These are phyloP conservation scores for Eurystomus gularis DNA, from an alignment of 2,113 vertebrate genomes.

Conservation along the genomic window DNA sequence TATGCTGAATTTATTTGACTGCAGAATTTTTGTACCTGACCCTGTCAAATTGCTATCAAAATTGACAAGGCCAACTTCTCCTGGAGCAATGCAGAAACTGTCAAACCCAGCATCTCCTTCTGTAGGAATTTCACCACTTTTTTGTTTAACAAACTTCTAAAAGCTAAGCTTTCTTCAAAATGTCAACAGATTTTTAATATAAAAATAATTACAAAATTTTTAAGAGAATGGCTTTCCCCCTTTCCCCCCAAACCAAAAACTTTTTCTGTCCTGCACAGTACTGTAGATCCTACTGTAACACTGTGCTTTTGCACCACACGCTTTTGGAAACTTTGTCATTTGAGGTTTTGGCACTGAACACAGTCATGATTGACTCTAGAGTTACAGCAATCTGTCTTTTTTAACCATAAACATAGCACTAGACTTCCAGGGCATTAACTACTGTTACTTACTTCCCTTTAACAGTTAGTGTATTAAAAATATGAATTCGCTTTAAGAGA, in stretches of 20 bases:
- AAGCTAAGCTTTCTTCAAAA: background rate
- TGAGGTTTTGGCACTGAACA: background rate
- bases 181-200: background rate
- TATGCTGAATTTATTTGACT: background rate
- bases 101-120: background rate
- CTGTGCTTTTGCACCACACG: background rate
- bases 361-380: background rate
- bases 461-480: background rate
- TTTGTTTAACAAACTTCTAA: background rate
- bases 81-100: background rate
- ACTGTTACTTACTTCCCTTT: background rate
- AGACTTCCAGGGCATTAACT: background rate
- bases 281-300: background rate
- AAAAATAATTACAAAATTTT: background rate
- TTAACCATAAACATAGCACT: background rate
- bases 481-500: background rate
- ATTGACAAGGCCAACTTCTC: background rate
- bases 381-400: background rate
- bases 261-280: background rate
- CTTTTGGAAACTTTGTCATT: background rate
- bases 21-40: background rate
- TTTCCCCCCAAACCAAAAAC: background rate
- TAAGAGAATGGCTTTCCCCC: background rate
- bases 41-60: background rate
- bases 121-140: background rate